Evolutionary conservation across 53 echinoderm and acorn worm genomes (phyloP).

Genomic region (Mesocentrotus franciscanus): DNA sequence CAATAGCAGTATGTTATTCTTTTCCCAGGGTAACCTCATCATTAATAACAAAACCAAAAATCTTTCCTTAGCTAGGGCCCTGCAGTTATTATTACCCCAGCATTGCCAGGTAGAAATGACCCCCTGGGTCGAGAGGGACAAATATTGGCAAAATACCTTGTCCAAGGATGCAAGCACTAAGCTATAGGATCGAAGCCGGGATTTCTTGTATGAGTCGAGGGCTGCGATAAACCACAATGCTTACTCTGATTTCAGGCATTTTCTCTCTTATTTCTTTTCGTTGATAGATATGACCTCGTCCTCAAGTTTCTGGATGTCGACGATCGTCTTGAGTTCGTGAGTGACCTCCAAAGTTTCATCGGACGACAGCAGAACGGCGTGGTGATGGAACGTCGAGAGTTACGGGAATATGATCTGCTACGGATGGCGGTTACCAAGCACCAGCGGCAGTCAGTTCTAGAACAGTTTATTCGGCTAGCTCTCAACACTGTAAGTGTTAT

Average conservation of each 20-base stretch:
- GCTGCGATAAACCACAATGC: too few relatives aligned
- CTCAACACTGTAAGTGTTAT: slow-evolving; percentile 70
- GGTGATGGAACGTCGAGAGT: slow-evolving; percentile 57
- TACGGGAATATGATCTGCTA: slow-evolving; percentile 70
- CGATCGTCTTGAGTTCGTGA: slow-evolving; percentile 63
- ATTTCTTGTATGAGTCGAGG: too few relatives aligned
- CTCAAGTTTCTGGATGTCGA: slow-evolving; percentile 72
- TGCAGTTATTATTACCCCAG: too few relatives aligned
- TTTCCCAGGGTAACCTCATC: too few relatives aligned
- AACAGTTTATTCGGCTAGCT: slow-evolving; percentile 74
- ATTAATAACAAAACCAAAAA: too few relatives aligned
- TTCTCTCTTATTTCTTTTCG: not conserved
- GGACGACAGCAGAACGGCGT: slow-evolving; percentile 45
- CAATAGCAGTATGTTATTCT: too few relatives aligned
- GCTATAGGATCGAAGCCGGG: too few relatives aligned
- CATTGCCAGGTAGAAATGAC: too few relatives aligned
- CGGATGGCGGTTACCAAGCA: slow-evolving; percentile 73
- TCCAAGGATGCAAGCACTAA: too few relatives aligned
- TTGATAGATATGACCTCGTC: slow-evolving; percentile 68
- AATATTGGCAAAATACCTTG: too few relatives aligned
- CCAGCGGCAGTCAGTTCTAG: slow-evolving; percentile 69
- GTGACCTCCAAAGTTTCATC: slow-evolving; percentile 65
- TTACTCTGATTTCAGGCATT: not conserved
- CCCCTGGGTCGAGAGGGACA: too few relatives aligned
- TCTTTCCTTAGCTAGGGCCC: too few relatives aligned